Conservation (phyloP, 1,140 invertebrate genomes). For the Piezodorus guildinii region DNA sequence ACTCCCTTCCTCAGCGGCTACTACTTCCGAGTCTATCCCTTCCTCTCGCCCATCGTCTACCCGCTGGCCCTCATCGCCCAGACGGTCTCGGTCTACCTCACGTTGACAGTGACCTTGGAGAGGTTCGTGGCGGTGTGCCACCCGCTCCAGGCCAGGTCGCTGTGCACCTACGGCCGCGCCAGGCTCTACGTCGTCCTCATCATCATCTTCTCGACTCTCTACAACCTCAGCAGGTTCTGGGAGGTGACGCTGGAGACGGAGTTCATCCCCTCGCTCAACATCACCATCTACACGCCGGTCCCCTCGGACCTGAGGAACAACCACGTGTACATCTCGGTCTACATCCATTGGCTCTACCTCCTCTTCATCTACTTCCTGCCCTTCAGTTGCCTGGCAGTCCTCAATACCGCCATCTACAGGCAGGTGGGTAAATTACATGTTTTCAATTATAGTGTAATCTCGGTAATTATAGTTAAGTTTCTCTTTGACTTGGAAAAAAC, state of each 20-base stretch:
- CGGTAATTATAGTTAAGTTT: no score
- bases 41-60: slow-evolving; percentile 69
- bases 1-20: slow-evolving; percentile 62
- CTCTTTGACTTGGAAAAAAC: no score
- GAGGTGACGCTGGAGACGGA: slow-evolving; percentile 32
- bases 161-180: slow-evolving; percentile 84
- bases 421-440: slow-evolving; percentile 44
- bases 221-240: slow-evolving; percentile 67
- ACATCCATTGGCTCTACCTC: slow-evolving; percentile 86
- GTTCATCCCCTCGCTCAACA: slow-evolving; percentile 36
- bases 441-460: no score
- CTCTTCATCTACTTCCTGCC: slow-evolving; percentile 86
- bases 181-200: slow-evolving; percentile 74
- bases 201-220: slow-evolving; percentile 66
- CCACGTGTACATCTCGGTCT: slow-evolving; percentile 65
- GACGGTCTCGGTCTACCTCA: slow-evolving; percentile 89
- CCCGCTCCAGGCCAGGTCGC: slow-evolving; percentile 68
- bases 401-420: slow-evolving; percentile 82
- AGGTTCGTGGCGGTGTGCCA: slow-evolving; percentile 93
- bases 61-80: slow-evolving; percentile 79
- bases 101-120: slow-evolving; percentile 88
- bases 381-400: slow-evolving; percentile 66
- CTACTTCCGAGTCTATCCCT: slow-evolving; percentile 66
- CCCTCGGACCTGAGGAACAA: slow-evolving; percentile 58
- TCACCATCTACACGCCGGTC: slow-evolving; percentile 55